A percentile compares a stretch with the other conserved stretches of the same genome.
phyloP scores from a whole-genome alignment of 2,888 invertebrate species.

The Choristoneura rosaceana region DNA sequence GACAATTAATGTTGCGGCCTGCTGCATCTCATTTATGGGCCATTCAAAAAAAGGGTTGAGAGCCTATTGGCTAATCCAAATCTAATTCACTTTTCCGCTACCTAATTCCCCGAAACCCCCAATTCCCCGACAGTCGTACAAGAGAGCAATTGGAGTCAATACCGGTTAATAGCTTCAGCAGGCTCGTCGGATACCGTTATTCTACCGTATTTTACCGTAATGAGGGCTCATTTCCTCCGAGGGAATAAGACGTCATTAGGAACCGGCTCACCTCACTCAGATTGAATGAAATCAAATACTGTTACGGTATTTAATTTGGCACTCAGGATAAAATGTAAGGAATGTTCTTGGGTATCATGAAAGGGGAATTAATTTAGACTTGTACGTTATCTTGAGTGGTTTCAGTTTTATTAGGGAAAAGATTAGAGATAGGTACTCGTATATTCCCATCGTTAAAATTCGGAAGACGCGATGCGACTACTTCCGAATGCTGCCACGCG shows the following conservation, averaged over 20 bases:
- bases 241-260: slow-evolving; percentile 19
- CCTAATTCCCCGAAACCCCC: not conserved
- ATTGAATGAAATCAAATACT: slow-evolving; percentile 30
- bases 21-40: no score
- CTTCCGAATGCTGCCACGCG: no score
- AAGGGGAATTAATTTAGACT: slow-evolving; percentile 2
- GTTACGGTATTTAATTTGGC: slow-evolving; percentile 15
- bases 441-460: no score
- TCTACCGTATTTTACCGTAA: slow-evolving; percentile 20
- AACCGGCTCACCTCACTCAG: slow-evolving; percentile 5
- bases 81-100: not conserved
- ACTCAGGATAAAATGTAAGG: slow-evolving; percentile 6
- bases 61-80: not conserved
- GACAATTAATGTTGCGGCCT: no score
- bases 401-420: not conserved
- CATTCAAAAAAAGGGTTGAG: no score
- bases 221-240: slow-evolving; percentile 12
- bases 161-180: slow-evolving; percentile 6
- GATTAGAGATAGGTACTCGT: no score
- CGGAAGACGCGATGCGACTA: no score
- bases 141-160: slow-evolving; percentile 13
- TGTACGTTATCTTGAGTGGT: not conserved
- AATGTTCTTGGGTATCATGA: not conserved
- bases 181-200: slow-evolving; percentile 9
- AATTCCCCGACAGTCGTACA: not conserved